A percentile compares a stretch with the other conserved stretches of the same genome.
These are phyloP conservation scores for Malurus alboscapulatus DNA, from an alignment of 2,113 vertebrate genomes.

Conservation along the genomic window DNA sequence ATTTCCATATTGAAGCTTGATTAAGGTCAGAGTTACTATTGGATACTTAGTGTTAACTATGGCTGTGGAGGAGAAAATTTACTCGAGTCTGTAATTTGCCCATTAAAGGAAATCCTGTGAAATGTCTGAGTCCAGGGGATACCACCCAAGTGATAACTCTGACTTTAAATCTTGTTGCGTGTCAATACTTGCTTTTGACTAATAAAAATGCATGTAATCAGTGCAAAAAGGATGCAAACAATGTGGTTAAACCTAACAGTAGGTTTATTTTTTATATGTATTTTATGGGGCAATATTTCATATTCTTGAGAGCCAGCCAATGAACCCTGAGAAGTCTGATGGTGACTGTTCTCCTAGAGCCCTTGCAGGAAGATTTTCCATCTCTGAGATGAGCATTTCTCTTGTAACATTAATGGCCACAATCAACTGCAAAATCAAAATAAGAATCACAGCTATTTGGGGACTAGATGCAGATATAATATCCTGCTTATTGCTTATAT, in stretches of 20 bases:
- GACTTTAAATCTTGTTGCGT: not conserved
- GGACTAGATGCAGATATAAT: not conserved
- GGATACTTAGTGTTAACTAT: conserved; percentile 28
- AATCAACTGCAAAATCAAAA: not conserved
- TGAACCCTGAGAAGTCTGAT: not conserved
- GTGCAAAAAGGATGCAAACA: not conserved
- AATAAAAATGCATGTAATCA: not conserved
- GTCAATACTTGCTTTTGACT: not conserved
- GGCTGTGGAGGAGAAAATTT: conserved; percentile 45
- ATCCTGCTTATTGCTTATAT: not conserved
- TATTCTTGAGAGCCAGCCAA: not conserved
- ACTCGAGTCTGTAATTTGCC: conserved; percentile 11
- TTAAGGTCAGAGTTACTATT: conserved; percentile 47
- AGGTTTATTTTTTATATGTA: not conserved
- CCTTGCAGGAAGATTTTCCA: not conserved
- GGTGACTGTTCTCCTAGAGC: not conserved
- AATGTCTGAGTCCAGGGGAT: not conserved
- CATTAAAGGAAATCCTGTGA: conserved; percentile 13
- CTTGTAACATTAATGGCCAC: not conserved
- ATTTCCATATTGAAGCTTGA: conserved; percentile 23
- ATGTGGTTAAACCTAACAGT: not conserved
- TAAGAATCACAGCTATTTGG: not conserved
- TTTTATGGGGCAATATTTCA: conserved; percentile 26
- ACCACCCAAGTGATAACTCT: conserved; percentile 6
- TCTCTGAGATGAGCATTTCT: not conserved